Base-by-base conservation (phyloP, 2,797 vertebrate species). In the Euphonia xanthogaster region DNA sequence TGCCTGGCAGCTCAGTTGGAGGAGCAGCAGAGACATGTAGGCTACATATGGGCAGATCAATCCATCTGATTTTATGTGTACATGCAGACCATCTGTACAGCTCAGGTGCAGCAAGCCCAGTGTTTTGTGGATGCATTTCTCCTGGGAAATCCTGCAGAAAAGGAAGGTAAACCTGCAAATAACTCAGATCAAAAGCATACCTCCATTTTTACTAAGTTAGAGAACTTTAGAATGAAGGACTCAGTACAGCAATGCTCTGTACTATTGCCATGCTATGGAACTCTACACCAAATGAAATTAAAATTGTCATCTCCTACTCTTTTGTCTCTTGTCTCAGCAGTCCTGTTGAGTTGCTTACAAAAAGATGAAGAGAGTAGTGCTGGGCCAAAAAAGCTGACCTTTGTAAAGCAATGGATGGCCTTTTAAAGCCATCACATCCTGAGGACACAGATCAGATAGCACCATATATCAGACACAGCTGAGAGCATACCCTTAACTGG, bases 71-170 rank as follows among this genome's bases (percentile, higher is more conserved):
- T 94, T 89, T 94, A 85, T 71, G 68, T 6, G 8, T 85, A 74
- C 72, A 77, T 83, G 72, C 40, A 93, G 87, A 53, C 87, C 87
- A 93, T 91, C 94, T 96, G 94, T 31, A 77, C 12, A 74, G 57
- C 57, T 92, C 91, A 94, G 89, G 85, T 95, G 87, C 72, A 83
- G 65, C 61, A 93, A 93, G 31, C 35, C 44, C 37, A 42, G 58
- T 33, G 65, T 16, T 94, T 89, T 76, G 53, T 91, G 61, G 50
- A 77, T 24, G 3, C 31, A 77, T 86, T 87, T 91, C 74, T 94
- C 88, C 75, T 61, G 65, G 79, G 65, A 94, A 77, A 80, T 82
- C 30, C 60, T 51, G 27, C 39, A 88, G 61, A 76, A 60, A 76
- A 84, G 45, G 13, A 71, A 85, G 7, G 14, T 45, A 93, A 93